Conservation (phyloP, 1,140 invertebrate species). For the Drosophila nigrodunni region DNA sequence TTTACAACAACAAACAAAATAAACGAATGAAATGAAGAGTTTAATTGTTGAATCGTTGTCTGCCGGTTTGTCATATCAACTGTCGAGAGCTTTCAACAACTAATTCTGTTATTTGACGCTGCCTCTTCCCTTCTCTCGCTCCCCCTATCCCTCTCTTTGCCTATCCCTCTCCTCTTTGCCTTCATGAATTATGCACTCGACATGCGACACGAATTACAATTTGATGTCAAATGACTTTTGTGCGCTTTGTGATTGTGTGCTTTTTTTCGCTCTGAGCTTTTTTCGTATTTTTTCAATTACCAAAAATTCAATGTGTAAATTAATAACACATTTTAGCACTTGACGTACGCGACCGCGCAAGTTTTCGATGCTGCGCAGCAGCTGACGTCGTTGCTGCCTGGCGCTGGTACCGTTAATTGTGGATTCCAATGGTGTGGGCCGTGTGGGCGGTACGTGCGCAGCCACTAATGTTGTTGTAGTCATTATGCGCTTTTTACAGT, state of each 20-base stretch:
- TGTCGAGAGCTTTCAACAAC: conserved; percentile 43
- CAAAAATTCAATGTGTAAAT: conserved; percentile 84
- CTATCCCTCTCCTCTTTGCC: background rate
- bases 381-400: conserved; percentile 64
- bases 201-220: conserved; percentile 44
- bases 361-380: conserved; percentile 72
- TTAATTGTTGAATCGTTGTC: conserved; percentile 27
- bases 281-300: conserved; percentile 60
- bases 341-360: conserved; percentile 76
- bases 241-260: background rate
- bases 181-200: conserved; percentile 47
- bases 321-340: conserved; percentile 84
- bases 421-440: background rate
- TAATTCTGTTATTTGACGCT: conserved; percentile 17
- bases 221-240: conserved; percentile 37
- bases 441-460: conserved; percentile 1
- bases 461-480: conserved; percentile 16
- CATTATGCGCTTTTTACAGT: conserved; percentile 25
- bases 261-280: conserved; percentile 3
- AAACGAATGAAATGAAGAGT: conserved; percentile 24
- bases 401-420: conserved; percentile 35
- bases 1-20: conserved; percentile 22
- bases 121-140: background rate
- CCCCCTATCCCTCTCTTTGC: background rate
- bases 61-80: conserved; percentile 43